Evolutionary conservation across 2,797 vertebrate species (phyloP), one percentile per base, ranked within the genome.

Genomic region (Muscicapa striata): DNA sequence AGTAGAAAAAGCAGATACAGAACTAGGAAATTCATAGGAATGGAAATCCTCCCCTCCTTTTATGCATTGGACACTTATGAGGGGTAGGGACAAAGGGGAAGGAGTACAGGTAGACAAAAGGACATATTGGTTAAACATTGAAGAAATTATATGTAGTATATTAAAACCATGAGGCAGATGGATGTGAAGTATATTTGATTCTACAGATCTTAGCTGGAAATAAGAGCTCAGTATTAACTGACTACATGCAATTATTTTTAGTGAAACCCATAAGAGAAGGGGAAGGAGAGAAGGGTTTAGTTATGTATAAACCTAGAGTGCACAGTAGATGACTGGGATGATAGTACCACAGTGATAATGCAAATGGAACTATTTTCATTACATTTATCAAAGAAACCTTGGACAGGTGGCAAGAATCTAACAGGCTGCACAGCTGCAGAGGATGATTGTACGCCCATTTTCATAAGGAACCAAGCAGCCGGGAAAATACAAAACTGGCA

Each of bases 381-480:
- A 22, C 29, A 52, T 90, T 93, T 89, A 77, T 68, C 89, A 95
- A 73, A 85, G 58, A 81, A 86, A 46, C 13, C 13, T 75, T 67
- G 46, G 73, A 59, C 91, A 92, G 27, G 15, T 67, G 8, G 36
- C 29, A 67, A 86, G 59, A 52, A 52, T 61, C 32, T 67, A 64
- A 76, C 36, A n/a, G n/a, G n/a, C n/a, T n/a, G n/a, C n/a, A n/a
- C n/a, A 85, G 61, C 51, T 78, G 24, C 26, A 83, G 59, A 34
- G 59, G 15, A 22, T 66, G 38, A 76, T 93, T 95, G 57, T 30
- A 38, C 38, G 58, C 24, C 15, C 49, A 36, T 63, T 90, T 78
- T 73, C 27, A 49, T 89, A n/a, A 68, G 19, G 20, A 91, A 24
- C 14, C 16, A 68, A 81, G 46, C 24, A 62, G 29, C 5, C 27